Base-by-base conservation (phyloP, 2,113 vertebrate species). In the Catharus fuscescens region DNA sequence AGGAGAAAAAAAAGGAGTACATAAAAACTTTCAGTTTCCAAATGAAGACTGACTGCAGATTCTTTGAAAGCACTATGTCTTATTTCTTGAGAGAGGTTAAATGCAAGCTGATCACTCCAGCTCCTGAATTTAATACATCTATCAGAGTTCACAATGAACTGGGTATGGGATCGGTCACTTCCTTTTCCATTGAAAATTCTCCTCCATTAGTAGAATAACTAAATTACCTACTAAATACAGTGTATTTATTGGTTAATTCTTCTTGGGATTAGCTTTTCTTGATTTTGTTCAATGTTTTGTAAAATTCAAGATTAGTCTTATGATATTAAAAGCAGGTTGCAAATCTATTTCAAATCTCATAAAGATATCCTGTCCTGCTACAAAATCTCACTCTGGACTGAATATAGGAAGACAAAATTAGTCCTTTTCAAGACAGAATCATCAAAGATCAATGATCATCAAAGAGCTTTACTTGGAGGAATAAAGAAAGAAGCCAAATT, bases 371-470 rank as follows among this genome's bases (percentile, higher is more conserved):
- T 69, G 20, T 82, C 10, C 18, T 72, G 48, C 56, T 87, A 81
- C 42, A 72, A 84, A 94, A 86, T 86, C 61, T 84, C 7, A 2
- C 60, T 16, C 42, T 71, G 18, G 31, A 47, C 48, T 94, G 84
- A 79, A 85, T 61, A 86, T 36, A n/a, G 8, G 12, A 88, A 84
- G 71, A 38, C 25, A 92, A 91, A 96, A 91, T 73, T 64, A 74
- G 62, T 90, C 76, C n/a, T 88, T 97, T 93, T 89, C 57, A 92
- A 86, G 80, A 94, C 87, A 87, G 34, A 83, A 72, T 86, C 69
- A 81, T 93, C 94, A 88, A 87, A 96, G 71, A 96, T 96, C 90
- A 95, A 64, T 92, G 90, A 70, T 48, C 38, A 83, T 80, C 85
- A 91, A 93, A 92, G 31, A 7, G 7, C 50, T 95, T 95, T 42